Conservation (phyloP, 1,140 invertebrate genomes). For the Lysiphlebus fabarum region DNA sequence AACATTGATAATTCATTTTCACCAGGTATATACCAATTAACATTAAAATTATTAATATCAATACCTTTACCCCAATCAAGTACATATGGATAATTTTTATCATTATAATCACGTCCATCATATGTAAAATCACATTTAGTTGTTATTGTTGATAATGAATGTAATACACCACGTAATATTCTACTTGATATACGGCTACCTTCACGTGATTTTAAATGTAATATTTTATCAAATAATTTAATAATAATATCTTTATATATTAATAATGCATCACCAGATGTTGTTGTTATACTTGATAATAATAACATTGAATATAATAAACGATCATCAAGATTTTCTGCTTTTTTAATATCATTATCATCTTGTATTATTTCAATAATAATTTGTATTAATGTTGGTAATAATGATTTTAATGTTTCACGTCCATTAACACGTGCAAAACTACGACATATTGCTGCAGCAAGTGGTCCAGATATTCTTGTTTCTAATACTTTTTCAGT, state of each 20-base stretch:
- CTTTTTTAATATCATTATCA: conserved; percentile 54
- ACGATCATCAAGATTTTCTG: conserved; percentile 76
- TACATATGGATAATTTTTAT: conserved; percentile 72
- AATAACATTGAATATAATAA: conserved; percentile 76
- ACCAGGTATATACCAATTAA: conserved; percentile 76
- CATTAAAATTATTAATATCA: conserved; percentile 63
- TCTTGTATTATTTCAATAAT: conserved; percentile 59
- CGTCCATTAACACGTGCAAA: conserved; percentile 67
- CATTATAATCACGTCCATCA: conserved; percentile 59
- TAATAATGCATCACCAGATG: conserved; percentile 61
- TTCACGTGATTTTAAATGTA: conserved; percentile 63
- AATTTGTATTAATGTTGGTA: conserved; percentile 68
- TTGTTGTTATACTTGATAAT: conserved; percentile 67
- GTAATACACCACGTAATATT: conserved; percentile 55
- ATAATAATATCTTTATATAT: conserved; percentile 62
- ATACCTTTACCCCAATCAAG: conserved; percentile 79
- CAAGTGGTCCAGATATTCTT: conserved; percentile 75
- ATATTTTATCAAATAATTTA: conserved; percentile 61
- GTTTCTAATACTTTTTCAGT: conserved; percentile 74
- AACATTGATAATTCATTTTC: conserved; percentile 66
- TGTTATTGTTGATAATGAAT: conserved; percentile 60
- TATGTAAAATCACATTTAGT: conserved; percentile 66
- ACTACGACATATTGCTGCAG: conserved; percentile 62
- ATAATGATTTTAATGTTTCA: conserved; percentile 66
- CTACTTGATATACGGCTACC: conserved; percentile 59